Evolutionary conservation across 2,888 invertebrate species (phyloP).

Genomic region (Loripinus fragilis): DNA sequence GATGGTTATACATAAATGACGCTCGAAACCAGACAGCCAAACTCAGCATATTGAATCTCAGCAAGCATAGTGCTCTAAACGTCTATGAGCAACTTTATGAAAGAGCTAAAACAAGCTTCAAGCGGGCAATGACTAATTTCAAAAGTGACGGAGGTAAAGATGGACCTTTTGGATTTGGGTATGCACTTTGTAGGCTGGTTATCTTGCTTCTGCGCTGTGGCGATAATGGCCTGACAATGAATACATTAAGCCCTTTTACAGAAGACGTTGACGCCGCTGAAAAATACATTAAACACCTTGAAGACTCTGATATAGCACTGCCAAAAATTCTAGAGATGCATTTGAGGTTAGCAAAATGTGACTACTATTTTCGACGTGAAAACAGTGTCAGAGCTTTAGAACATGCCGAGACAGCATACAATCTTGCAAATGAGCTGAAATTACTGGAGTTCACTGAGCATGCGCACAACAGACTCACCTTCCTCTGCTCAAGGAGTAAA

Average conservation of each 20-base stretch:
- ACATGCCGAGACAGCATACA: conserved; percentile 50
- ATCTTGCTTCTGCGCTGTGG: conserved; percentile 59
- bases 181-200: conserved; percentile 54
- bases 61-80: conserved; percentile 41
- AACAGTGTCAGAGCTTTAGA: conserved; percentile 49
- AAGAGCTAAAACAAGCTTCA: conserved; percentile 54
- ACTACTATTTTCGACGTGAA: conserved; percentile 54
- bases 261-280: conserved; percentile 52
- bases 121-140: conserved; percentile 58
- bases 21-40: conserved; percentile 52
- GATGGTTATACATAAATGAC: conserved; percentile 66
- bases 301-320: conserved; percentile 55
- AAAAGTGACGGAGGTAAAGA: conserved; percentile 63
- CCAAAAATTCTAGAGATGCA: conserved; percentile 61
- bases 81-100: conserved; percentile 47
- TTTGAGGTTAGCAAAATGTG: conserved; percentile 57
- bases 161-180: conserved; percentile 65
- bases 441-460: conserved; percentile 60
- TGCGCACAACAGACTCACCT: conserved; percentile 50
- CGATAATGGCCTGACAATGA: conserved; percentile 62
- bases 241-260: conserved; percentile 29
- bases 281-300: conserved; percentile 51
- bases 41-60: conserved; percentile 56
- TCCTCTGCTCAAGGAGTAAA: conserved; percentile 31
- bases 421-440: conserved; percentile 50